Percentiles rank a stretch among this genome's conserved stretches.
Evolutionary conservation across 2,797 vertebrate species (phyloP).

Genomic region (Xerus rutilus): DNA sequence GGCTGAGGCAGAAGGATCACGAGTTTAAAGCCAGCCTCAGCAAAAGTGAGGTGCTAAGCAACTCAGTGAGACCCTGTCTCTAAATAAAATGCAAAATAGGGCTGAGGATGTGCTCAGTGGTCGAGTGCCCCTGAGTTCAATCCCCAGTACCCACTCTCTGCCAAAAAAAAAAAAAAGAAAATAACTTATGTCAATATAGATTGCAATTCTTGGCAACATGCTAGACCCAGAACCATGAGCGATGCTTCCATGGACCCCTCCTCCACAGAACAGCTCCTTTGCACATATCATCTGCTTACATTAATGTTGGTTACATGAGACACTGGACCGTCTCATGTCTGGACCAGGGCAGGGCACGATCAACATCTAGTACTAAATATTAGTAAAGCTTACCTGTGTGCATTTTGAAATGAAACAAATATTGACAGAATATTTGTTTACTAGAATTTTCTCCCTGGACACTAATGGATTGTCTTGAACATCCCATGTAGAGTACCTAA

Average conservation of each 20-base stretch:
- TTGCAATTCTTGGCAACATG: background rate
- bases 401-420: constrained; percentile 25
- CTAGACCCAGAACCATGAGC: background rate
- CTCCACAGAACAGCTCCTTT: background rate
- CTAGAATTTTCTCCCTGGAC: background rate
- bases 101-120: too few relatives aligned
- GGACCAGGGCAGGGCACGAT: background rate
- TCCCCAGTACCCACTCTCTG: too few relatives aligned
- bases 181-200: background rate
- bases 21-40: too few relatives aligned
- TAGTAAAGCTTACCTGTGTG: background rate
- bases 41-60: too few relatives aligned
- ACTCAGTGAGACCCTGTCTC: too few relatives aligned
- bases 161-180: too few relatives aligned
- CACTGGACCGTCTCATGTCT: background rate
- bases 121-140: too few relatives aligned
- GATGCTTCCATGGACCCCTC: background rate
- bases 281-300: background rate
- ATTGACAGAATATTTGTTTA: background rate
- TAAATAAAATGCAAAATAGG: too few relatives aligned
- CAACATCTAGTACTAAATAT: background rate
- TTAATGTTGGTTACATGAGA: background rate
- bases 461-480: background rate
- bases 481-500: background rate
- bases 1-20: too few relatives aligned